phyloP scores from a whole-genome alignment of 2,888 invertebrate species.

The Ditula angustiorana region DNA sequence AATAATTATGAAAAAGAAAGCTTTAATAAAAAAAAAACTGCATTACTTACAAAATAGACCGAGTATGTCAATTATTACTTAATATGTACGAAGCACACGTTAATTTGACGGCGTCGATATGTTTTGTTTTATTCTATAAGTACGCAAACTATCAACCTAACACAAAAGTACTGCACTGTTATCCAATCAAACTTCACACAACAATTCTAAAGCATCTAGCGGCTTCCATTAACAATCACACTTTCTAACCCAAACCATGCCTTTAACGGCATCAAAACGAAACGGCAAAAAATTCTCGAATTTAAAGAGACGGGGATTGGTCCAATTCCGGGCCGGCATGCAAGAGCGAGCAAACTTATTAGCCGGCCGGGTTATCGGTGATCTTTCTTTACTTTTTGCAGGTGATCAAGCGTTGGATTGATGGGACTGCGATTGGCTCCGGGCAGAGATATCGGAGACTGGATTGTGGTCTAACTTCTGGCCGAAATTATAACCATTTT shows the following conservation, averaged over 20 bases:
- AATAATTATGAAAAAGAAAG: no score
- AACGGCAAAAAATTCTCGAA: conserved; percentile 55
- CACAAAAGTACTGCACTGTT: no score
- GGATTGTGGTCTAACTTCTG: conserved; percentile 8
- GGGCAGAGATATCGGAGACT: conserved; percentile 18
- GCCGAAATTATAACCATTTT: neutral
- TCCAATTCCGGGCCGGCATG: conserved; percentile 77
- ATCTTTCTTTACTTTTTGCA: conserved; percentile 78
- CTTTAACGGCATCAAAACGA: conserved; percentile 43
- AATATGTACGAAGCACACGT: no score
- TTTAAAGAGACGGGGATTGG: conserved; percentile 70
- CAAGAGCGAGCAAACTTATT: conserved; percentile 83
- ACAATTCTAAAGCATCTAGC: no score
- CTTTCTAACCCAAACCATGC: neutral
- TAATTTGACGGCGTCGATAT: no score
- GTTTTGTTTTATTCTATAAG: no score
- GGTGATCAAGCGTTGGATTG: conserved; percentile 71
- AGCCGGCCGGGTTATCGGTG: conserved; percentile 65
- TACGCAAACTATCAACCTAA: no score
- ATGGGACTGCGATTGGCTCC: conserved; percentile 72
- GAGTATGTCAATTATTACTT: no score
- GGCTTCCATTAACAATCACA: neutral
- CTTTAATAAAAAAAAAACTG: no score
- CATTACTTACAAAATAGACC: no score
- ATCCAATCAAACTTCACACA: no score